Conservation (phyloP, 2,113 vertebrate species). For the Probosciger aterrimus region DNA sequence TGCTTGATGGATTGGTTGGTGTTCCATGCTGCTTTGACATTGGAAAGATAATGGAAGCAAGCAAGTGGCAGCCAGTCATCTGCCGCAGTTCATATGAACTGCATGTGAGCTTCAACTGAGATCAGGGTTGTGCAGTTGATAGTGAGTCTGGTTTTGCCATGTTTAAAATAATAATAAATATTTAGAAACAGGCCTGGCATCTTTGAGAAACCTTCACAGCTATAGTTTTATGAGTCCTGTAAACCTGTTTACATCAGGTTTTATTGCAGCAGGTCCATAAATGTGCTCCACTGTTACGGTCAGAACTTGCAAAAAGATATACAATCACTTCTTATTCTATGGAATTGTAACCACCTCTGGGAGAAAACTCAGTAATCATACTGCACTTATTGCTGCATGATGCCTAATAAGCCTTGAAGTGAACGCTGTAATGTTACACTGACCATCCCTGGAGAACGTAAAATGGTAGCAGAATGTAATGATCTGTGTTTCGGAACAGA, state of each 20-base stretch:
- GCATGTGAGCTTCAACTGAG: neutral
- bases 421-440: neutral
- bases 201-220: neutral
- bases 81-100: neutral
- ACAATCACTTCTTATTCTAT: neutral
- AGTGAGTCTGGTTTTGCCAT: neutral
- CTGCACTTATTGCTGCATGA: neutral
- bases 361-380: neutral
- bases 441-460: neutral
- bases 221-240: neutral
- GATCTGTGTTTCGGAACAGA: neutral
- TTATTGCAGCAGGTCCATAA: neutral
- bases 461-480: neutral
- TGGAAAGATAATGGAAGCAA: neutral
- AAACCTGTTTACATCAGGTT: neutral
- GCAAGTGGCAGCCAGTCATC: neutral
- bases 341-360: neutral
- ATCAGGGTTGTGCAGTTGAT: neutral
- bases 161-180: neutral
- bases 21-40: neutral
- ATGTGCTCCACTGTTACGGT: accelerated
- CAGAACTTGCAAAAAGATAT: neutral
- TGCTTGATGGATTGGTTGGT: neutral
- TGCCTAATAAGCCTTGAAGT: neutral
- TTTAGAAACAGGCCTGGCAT: neutral